Base-by-base conservation (phyloP, 1,140 invertebrate genomes). In the Saxidomus purpurata region DNA sequence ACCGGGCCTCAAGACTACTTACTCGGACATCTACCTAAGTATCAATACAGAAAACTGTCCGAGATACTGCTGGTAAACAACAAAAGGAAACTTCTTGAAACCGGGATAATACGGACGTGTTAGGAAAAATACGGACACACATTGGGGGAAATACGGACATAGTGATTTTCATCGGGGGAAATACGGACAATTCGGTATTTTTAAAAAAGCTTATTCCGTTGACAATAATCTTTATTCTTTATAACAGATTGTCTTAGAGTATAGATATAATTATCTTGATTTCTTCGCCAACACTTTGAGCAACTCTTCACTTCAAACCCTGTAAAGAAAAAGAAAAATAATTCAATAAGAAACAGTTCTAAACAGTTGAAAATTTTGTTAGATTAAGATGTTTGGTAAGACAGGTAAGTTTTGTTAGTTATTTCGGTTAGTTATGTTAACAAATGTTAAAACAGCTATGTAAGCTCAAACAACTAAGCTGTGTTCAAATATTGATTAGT, bases 81-180 rank as follows among this genome's bases (percentile, higher is more conserved):
- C 13, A 55, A n/a, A 55, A 55, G 3, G 52, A 55, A 69, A 69
- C 28, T 9, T 69, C 22, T 9, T 9, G 11, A 69, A 69, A 69
- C 28, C 36, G 63, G 28, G 63, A 9, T 34, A 69, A 31, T 69
- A 69, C 63, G 63, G 63, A 31, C 63, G 19, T 15, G 36, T 34
- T 8, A 69, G 63, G 63, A 25, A 69, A 69, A 69, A 31, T 69
- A 69, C 63, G 63, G 63, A 69, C 63, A 69, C 22, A 31, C 19
- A 2, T 9, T 34, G 13, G 36, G 63, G 63, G 63, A 34, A 69
- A 69, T 69, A 34, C 36, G 28, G 63, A 38, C 8, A 69, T 25
- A 15, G 36, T 38, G 36, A 34, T 31, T 69, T 69, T 11, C 28
- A 31, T 31, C 3, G 4, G 22, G 63, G 63, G 19, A 31, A 25